phyloP scores from a whole-genome alignment of 2,113 vertebrate genomes.

The Oreocharis arfaki region DNA sequence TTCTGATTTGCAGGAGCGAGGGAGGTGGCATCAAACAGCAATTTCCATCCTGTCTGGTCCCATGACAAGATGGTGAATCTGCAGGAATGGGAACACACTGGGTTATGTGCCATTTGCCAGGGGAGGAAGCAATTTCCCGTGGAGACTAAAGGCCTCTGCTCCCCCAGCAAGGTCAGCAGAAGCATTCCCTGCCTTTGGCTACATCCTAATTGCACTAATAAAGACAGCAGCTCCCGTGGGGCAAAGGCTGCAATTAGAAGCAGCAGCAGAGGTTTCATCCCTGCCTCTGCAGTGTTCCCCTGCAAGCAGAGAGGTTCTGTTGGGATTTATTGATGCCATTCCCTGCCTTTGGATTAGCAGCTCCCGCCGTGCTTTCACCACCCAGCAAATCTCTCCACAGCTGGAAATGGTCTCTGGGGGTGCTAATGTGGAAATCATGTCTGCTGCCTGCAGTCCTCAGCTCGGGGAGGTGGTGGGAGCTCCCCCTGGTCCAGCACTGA shows the following conservation, averaged over 20 bases:
- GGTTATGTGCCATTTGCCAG: neutral
- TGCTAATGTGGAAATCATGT: neutral
- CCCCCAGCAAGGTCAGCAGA: constrained; percentile 39
- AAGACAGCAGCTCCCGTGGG: neutral
- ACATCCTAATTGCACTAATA: constrained; percentile 41
- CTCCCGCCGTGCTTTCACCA: neutral
- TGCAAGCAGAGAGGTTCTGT: neutral
- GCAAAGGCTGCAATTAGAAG: constrained; percentile 26
- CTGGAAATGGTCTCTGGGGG: neutral
- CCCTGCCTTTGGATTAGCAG: neutral
- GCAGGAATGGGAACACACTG: neutral
- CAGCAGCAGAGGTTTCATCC: neutral
- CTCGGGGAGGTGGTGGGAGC: neutral
- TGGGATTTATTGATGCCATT: neutral
- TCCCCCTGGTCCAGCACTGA: neutral
- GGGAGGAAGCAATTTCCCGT: neutral
- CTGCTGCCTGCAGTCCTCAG: neutral
- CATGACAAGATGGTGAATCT: neutral
- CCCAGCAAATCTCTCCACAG: neutral
- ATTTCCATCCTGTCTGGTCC: neutral
- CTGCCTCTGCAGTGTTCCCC: neutral
- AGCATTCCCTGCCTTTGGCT: constrained; percentile 30
- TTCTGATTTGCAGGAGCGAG: neutral
- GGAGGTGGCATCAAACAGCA: neutral
- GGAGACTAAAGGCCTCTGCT: neutral